Evolutionary conservation across 2,113 vertebrate species (phyloP).

Genomic region (Leucopternis melanops): DNA sequence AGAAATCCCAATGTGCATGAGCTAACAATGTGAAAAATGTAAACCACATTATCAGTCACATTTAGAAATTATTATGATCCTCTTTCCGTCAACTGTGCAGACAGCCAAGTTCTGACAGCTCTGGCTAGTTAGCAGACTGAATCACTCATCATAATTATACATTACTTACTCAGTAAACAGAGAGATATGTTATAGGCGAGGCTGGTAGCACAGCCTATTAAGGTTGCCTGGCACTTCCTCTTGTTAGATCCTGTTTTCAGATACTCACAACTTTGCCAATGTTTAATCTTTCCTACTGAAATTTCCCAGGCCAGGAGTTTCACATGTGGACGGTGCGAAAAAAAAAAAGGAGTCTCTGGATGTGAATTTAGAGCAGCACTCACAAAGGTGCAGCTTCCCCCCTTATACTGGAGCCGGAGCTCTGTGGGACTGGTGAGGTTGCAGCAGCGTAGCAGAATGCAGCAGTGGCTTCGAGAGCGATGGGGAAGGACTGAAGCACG

Average conservation of each 20-base stretch:
- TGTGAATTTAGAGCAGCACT: neutral
- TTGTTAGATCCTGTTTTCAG: neutral
- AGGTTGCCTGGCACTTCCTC: neutral
- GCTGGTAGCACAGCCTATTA: neutral
- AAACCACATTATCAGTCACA: neutral
- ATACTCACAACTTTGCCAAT: neutral
- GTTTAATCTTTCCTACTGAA: neutral
- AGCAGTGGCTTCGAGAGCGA: neutral
- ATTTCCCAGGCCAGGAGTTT: neutral
- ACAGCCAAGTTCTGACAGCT: conserved; percentile 32
- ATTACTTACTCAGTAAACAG: neutral
- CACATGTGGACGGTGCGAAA: rapidly evolving
- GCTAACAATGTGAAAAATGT: conserved; percentile 10
- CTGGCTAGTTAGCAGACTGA: conserved; percentile 6
- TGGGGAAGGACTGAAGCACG: neutral
- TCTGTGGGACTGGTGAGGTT: neutral
- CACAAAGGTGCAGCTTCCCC: neutral
- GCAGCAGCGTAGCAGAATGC: rapidly evolving
- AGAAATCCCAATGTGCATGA: neutral
- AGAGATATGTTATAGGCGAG: neutral
- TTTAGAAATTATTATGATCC: conserved; percentile 25
- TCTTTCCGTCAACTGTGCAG: neutral
- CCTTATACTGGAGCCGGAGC: neutral
- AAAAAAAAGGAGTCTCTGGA: neutral
- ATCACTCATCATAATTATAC: neutral